Evolutionary conservation across 2,888 invertebrate genomes (phyloP).

Genomic region (Mythimna albipuncta): DNA sequence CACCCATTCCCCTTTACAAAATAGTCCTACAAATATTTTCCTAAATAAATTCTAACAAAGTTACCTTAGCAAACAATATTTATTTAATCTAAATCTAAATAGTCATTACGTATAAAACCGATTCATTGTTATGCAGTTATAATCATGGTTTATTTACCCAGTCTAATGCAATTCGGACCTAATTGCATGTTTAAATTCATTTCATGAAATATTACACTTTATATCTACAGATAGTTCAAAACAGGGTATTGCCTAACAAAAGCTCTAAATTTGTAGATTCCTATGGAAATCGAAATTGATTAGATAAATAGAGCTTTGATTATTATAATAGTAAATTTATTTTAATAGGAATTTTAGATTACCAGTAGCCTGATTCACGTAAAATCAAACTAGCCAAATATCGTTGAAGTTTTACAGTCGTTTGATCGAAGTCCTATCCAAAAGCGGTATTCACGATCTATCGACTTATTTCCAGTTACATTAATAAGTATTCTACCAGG

Average conservation of each 20-base stretch:
- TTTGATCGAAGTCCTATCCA: too few species aligned
- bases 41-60: slow-evolving; percentile 1
- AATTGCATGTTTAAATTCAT: slow-evolving; percentile 40
- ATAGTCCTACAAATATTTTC: neutral
- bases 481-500: too few species aligned
- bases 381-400: too few species aligned
- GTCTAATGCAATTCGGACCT: neutral
- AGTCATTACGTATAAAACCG: slow-evolving; percentile 22
- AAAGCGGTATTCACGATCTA: too few species aligned
- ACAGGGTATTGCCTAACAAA: neutral
- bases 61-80: slow-evolving; percentile 5
- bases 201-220: neutral
- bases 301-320: neutral
- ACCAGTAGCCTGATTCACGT: too few species aligned
- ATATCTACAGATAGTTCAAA: neutral
- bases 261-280: neutral
- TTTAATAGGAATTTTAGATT: neutral
- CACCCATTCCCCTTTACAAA: neutral
- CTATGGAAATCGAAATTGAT: neutral
- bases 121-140: neutral
- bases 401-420: too few species aligned
- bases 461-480: too few species aligned
- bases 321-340: neutral
- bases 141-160: slow-evolving; percentile 2
- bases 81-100: slow-evolving; percentile 29